Evolutionary conservation across 2,888 invertebrate species (phyloP), one percentile per base, ranked within the genome.

Genomic region (Ophioninae sp.): DNA sequence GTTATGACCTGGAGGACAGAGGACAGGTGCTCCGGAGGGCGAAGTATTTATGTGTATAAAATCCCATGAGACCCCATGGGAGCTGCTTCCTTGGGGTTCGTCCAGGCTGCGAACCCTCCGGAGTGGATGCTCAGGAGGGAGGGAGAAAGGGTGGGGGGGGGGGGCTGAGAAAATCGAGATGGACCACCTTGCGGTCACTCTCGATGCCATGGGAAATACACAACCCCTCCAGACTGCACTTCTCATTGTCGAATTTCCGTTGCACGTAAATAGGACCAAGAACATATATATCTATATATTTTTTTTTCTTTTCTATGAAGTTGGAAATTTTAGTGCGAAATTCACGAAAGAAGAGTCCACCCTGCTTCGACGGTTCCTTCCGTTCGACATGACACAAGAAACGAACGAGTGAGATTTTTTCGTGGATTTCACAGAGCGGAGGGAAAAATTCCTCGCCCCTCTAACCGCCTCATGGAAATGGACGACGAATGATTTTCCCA

Each of bases 141-240:
- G 39, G 65, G 51, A 69, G 23, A 1, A 17, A 6, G 9, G 22
- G 9, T n/a, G 65, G 51, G 74, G 79, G 84, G 85, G 81, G 86
- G 87, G 86, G 87, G 87, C 88, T 89, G 89, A 90, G 91, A 91
- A 90, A 89, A 88, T 85, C 22, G 67, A 86, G 88, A 86, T 89
- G 90, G 91, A 90, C 90, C 90, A 91, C 90, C 90, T 90, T 91
- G 91, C 91, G 91, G 90, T 88, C 90, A 90, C 88, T 90, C 79
- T 13, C 51, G 79, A 63, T 68, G 80, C 89, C 90, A 89, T 92
- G 91, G 91, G 91, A 91, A 92, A 90, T 91, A 84, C 89, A 88
- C 89, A 88, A 90, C 90, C 88, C 89, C 85, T 74, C 77, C 56
- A 44, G 41, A 64, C 44, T 73, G 65, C 76, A 65, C 61, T 51